Percentiles rank a stretch among this genome's conserved stretches.
Conservation (phyloP, 2,113 vertebrate species). For the Rhineura floridana region DNA sequence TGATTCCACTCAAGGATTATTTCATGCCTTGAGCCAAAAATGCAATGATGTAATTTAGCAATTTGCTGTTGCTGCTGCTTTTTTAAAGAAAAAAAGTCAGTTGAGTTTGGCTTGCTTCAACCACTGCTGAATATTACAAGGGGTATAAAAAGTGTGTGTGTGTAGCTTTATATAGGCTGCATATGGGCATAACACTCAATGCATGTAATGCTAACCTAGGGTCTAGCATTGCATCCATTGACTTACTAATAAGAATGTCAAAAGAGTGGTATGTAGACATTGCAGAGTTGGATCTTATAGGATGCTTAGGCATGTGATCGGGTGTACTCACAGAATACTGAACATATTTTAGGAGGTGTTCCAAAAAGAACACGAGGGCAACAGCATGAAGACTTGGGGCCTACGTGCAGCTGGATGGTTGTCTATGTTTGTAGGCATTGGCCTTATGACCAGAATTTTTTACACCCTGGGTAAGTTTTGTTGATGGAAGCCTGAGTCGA, state of each 20-base stretch:
- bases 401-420: conserved; percentile 89
- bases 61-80: background rate
- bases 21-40: conserved; percentile 18
- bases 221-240: background rate
- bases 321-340: background rate
- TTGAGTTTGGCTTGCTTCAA: background rate
- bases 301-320: background rate
- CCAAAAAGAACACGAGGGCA: conserved; percentile 83
- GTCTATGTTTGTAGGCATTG: conserved; percentile 92
- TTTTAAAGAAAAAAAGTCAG: background rate
- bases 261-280: background rate
- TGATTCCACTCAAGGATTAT: conserved; percentile 52
- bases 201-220: background rate
- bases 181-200: no score
- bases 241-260: background rate
- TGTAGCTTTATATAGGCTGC: background rate
- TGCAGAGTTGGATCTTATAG: background rate
- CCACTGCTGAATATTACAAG: background rate
- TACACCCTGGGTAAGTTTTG: conserved; percentile 86
- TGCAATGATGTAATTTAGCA: conserved; percentile 19
- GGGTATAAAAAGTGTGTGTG: background rate
- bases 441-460: conserved; percentile 88
- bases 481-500: background rate
- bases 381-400: conserved; percentile 90
- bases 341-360: conserved; percentile 86